A percentile compares a stretch with the other conserved stretches of the same genome.
Evolutionary conservation across 2,113 vertebrate species (phyloP).

Genomic region (Ciconia boyciana): DNA sequence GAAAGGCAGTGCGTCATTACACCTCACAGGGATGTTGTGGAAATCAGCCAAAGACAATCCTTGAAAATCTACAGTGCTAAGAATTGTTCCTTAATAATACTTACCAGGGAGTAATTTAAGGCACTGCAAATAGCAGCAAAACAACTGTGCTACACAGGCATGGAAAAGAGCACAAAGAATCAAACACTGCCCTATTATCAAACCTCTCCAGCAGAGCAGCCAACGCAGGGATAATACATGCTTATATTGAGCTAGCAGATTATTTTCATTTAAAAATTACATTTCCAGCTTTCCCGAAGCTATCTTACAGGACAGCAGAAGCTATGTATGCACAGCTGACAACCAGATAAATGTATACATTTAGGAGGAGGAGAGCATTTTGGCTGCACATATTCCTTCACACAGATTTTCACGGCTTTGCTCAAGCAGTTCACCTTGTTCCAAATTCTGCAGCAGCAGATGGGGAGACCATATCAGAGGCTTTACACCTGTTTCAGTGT

Average conservation of each 20-base stretch:
- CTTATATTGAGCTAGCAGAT: not conserved
- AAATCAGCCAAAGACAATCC: not conserved
- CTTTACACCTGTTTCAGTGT: not conserved
- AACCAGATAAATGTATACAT: not conserved
- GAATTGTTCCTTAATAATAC: not conserved
- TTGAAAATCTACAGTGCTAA: not conserved
- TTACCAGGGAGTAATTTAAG: not conserved
- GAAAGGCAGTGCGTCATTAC: not conserved
- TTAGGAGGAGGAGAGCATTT: not conserved
- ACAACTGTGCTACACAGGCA: not conserved
- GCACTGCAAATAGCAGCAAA: not conserved
- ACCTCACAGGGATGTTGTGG: not conserved
- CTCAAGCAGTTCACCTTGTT: not conserved
- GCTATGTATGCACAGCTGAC: not conserved
- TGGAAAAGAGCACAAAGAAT: not conserved
- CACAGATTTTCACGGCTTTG: not conserved
- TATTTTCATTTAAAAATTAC: slow-evolving; percentile 1
- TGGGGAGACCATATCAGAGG: not conserved
- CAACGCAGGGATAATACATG: not conserved
- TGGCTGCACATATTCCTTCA: not conserved
- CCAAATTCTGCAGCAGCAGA: not conserved
- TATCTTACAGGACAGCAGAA: not conserved
- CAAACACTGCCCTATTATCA: not conserved
- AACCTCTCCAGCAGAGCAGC: not conserved
- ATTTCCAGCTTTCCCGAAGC: not conserved